These are phyloP conservation scores for Petrophora chlorosata DNA, from an alignment of 2,888 invertebrate species.

Conservation along the genomic window DNA sequence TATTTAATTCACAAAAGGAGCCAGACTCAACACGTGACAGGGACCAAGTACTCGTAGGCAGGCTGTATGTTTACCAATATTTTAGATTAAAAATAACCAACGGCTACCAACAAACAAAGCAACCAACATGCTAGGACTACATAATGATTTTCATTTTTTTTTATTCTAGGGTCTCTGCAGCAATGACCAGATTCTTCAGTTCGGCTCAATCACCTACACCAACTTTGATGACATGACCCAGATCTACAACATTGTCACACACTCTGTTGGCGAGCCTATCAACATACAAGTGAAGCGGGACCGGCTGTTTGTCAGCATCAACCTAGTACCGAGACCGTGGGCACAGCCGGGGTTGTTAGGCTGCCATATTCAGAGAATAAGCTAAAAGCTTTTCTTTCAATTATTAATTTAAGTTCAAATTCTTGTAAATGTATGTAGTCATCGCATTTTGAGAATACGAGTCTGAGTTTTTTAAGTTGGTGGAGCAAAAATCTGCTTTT, in stretches of 20 bases:
- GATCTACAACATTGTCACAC: slow-evolving; percentile 87
- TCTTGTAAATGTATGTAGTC: too few species aligned
- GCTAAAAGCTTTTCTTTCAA: not conserved
- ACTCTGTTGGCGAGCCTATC: slow-evolving; percentile 84
- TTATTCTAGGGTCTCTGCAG: slow-evolving; percentile 86
- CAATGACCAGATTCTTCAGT: slow-evolving; percentile 88
- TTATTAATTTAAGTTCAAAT: not conserved
- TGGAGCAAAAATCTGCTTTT: too few species aligned
- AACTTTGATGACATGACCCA: slow-evolving; percentile 89
- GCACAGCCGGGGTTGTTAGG: slow-evolving; percentile 90
- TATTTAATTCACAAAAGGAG: too few species aligned
- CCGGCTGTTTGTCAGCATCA: slow-evolving; percentile 75
- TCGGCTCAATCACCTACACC: slow-evolving; percentile 88
- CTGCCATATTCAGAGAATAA: slow-evolving; percentile 60
- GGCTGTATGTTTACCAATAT: too few species aligned
- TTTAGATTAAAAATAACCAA: too few species aligned
- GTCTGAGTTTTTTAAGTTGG: too few species aligned
- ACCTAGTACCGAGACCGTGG: slow-evolving; percentile 90
- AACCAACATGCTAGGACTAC: not conserved
- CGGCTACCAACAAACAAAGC: too few species aligned
- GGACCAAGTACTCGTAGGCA: too few species aligned
- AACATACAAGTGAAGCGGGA: slow-evolving; percentile 78
- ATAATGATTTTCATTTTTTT: not conserved
- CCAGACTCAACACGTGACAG: too few species aligned
- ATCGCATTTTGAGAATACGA: too few species aligned